Conservation (phyloP, 2,797 vertebrate genomes). For the Mormyrus proboscirostris region DNA sequence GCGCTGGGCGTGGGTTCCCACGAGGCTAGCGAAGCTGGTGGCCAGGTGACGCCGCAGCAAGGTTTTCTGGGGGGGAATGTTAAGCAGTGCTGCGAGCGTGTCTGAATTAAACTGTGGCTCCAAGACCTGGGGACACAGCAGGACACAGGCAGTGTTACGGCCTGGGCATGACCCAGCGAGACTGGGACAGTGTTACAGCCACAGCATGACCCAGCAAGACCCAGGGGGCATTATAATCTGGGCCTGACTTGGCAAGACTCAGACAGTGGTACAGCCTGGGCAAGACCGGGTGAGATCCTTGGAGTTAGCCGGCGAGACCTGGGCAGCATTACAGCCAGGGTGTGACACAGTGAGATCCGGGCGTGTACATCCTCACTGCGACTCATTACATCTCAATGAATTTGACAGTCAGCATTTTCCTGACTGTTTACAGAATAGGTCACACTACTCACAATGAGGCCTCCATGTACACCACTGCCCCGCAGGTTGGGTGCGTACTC, state of each 20-base stretch:
- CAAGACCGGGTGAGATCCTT: background rate
- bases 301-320: background rate
- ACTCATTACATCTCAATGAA: background rate
- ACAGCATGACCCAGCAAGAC: too few species aligned
- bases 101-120: conserved; percentile 89
- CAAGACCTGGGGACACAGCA: conserved; percentile 69
- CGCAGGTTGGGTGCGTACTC: conserved; percentile 95
- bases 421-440: background rate
- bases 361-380: background rate
- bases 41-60: conserved; percentile 84
- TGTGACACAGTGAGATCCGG: background rate
- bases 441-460: conserved; percentile 77
- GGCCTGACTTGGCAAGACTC: too few species aligned
- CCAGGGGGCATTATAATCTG: too few species aligned
- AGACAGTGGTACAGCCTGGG: too few species aligned
- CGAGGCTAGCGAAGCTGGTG: conserved; percentile 80
- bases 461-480: conserved; percentile 91
- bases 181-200: background rate
- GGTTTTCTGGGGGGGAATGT: conserved; percentile 91
- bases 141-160: background rate
- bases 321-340: background rate
- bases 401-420: background rate
- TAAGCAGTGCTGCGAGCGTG: conserved; percentile 87
- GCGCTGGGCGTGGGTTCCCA: conserved; percentile 79
- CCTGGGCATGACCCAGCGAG: background rate